Conservation (phyloP, 53 echinoderm and acorn worm species). For the Henricia sp. region DNA sequence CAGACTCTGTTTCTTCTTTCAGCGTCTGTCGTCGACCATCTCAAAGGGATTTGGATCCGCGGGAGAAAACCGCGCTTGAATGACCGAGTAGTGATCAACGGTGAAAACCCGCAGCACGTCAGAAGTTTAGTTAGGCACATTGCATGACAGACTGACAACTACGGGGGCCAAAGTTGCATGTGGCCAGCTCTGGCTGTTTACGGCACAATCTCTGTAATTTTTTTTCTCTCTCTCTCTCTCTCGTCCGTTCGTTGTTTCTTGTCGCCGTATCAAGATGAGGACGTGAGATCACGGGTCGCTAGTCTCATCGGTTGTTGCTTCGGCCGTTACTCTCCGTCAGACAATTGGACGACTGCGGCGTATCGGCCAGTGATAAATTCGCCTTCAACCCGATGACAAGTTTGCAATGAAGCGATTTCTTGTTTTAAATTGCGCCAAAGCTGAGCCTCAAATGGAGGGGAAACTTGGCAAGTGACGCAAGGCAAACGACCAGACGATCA, state of each 20-base stretch:
- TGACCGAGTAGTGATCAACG: conserved; percentile 48
- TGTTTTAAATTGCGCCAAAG: conserved; percentile 7
- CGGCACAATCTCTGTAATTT: background rate
- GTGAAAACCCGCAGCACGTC: conserved; percentile 34
- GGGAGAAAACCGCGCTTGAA: conserved; percentile 55
- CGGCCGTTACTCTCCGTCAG: conserved; percentile 7
- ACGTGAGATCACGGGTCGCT: conserved; percentile 38
- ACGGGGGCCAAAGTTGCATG: background rate
- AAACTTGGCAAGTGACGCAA: conserved; percentile 26
- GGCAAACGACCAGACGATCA: background rate
- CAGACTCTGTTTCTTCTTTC: background rate
- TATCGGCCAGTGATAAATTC: conserved; percentile 51
- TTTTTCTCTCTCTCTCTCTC: conserved; percentile 10
- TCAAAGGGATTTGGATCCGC: conserved; percentile 36
- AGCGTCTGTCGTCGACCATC: conserved; percentile 30
- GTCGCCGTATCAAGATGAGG: conserved; percentile 14
- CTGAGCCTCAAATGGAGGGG: conserved; percentile 7
- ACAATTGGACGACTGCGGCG: conserved; percentile 49
- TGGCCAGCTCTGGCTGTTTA: conserved; percentile 4
- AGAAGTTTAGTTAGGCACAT: conserved; percentile 21
- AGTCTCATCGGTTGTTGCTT: conserved; percentile 28
- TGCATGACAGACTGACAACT: conserved; percentile 20
- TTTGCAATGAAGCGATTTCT: conserved; percentile 37
- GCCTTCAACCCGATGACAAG: conserved; percentile 45
- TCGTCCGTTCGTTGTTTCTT: conserved; percentile 1